Base-by-base conservation (phyloP, 2,888 invertebrate species). In the Euclidia mi region DNA sequence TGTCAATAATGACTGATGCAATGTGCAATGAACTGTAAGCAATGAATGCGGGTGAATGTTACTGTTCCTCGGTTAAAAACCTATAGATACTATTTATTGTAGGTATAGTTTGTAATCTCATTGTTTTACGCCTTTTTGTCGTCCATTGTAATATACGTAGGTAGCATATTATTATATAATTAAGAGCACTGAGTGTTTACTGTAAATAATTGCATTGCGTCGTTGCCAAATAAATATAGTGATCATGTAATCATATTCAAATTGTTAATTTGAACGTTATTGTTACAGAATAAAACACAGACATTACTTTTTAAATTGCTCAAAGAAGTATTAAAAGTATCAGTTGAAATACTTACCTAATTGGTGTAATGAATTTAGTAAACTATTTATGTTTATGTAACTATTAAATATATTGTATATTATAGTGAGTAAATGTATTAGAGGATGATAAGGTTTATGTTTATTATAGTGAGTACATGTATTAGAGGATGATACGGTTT, bases 11-110 rank as follows among this genome's bases (percentile, higher is more conserved):
- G 62, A 71, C 53, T 66, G 64, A 67, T 57, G 64, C 64, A 64
- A 66, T 65, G 64, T 64, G 64, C 57, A 66, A 55, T 71, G 62
- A 63, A 65, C 60, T 71, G 60, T 60, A 51, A 68, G 59, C 59
- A 59, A 59, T 72, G 38, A 63, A 67, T 72, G 70, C 68, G 70
- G 65, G 65, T 65, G 65, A 66, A 65, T 73, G 57, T 61, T 63
- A 45, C 64, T 68, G 78, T 81, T 82, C 78, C 78, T 80, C 56
- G 65, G 60, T 71, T 76, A 64, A 52, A 68, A 67, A 70, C 62
- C 63, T 67, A 66, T 71, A 64, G 58, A 58, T 57, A 60, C 48
- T 78, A 78, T 76, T 77, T 78, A 79, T 74, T 70, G 45, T 67
- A 65, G 53, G 20, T 52, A 32, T 61, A 67, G 61, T 52, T 41